Evolutionary conservation across 2,888 invertebrate genomes (phyloP).

Genomic region (Lasioglossum pauxillum): DNA sequence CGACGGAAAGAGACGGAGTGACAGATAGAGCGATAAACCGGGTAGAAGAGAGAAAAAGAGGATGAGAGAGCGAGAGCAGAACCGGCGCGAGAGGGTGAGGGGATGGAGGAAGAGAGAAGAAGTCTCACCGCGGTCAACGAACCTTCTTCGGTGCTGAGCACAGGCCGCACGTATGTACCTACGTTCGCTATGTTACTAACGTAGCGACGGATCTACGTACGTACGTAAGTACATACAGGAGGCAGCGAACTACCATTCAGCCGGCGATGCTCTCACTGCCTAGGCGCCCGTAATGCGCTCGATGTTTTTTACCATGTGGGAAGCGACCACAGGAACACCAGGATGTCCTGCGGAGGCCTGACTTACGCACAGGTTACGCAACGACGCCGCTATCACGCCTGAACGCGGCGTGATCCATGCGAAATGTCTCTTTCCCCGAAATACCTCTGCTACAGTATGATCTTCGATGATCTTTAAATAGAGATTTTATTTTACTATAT

Average conservation of each 20-base stretch:
- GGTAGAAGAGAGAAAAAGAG: background rate
- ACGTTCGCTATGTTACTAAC: slow-evolving; percentile 59
- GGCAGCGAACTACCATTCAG: slow-evolving; percentile 64
- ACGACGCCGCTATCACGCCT: background rate
- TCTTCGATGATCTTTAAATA: background rate
- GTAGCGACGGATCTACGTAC: slow-evolving; percentile 56
- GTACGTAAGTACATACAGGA: slow-evolving; percentile 52
- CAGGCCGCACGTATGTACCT: slow-evolving; percentile 51
- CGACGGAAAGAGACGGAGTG: slow-evolving; percentile 46
- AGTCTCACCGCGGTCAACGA: slow-evolving; percentile 82
- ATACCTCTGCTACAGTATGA: background rate
- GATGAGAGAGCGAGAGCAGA: background rate
- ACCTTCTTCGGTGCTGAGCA: slow-evolving; percentile 65
- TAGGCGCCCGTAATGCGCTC: slow-evolving; percentile 59
- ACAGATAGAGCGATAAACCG: slow-evolving; percentile 51
- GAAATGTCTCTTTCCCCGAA: background rate
- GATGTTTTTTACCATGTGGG: slow-evolving; percentile 32
- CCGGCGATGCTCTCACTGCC: slow-evolving; percentile 49
- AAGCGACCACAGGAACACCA: slow-evolving; percentile 3
- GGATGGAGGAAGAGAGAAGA: slow-evolving; percentile 36
- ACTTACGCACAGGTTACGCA: background rate
- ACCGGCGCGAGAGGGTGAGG: background rate
- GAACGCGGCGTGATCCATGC: background rate
- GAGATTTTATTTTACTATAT: background rate
- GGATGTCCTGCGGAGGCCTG: background rate